Conservation (phyloP, 2,113 vertebrate species). For the Narcine bancroftii region DNA sequence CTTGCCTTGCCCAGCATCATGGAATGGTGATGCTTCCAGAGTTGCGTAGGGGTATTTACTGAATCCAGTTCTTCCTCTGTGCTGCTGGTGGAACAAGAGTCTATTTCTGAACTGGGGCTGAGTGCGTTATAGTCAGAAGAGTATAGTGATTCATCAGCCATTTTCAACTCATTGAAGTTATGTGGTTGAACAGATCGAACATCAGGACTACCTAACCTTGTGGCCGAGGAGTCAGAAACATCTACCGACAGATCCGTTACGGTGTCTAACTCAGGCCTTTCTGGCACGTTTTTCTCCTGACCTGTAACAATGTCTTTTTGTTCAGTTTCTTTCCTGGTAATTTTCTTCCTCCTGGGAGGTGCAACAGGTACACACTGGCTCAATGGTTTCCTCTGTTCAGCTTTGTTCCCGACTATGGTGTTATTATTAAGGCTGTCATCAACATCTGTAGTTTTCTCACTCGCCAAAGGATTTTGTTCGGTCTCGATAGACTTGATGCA, state of each 20-base stretch:
- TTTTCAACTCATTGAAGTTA: constrained; percentile 46
- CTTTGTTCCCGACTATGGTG: constrained; percentile 46
- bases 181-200: background rate
- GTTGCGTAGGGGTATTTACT: constrained; percentile 31
- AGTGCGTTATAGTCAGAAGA: constrained; percentile 53
- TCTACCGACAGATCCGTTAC: background rate
- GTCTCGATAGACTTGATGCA: background rate
- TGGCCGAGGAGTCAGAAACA: constrained; percentile 1
- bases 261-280: background rate
- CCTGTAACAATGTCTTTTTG: no score
- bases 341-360: constrained; percentile 48
- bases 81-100: constrained; percentile 85
- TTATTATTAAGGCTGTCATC: constrained; percentile 54
- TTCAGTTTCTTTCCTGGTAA: constrained; percentile 36
- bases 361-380: constrained; percentile 45
- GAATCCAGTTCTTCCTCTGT: constrained; percentile 77
- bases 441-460: constrained; percentile 15
- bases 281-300: background rate
- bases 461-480: constrained; percentile 20
- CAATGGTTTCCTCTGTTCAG: constrained; percentile 55
- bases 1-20: constrained; percentile 76
- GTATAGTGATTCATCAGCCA: constrained; percentile 63
- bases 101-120: constrained; percentile 53
- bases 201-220: constrained; percentile 36
- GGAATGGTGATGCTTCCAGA: constrained; percentile 64